These are phyloP conservation scores for Pheosia tremula DNA, from an alignment of 2,888 invertebrate species.

Conservation along the genomic window DNA sequence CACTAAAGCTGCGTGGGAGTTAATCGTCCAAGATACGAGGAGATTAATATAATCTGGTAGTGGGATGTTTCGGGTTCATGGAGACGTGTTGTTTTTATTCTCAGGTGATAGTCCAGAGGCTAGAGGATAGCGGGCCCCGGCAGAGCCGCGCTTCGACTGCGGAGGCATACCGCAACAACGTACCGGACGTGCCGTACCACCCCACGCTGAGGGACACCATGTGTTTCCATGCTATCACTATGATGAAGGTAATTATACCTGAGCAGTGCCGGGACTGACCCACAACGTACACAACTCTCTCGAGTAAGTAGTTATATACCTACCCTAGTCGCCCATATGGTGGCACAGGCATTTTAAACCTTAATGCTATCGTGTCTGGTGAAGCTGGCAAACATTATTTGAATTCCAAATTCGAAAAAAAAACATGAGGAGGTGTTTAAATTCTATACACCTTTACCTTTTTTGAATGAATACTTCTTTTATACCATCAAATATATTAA, in stretches of 20 bases:
- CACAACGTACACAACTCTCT: too few species aligned
- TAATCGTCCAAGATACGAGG: not conserved
- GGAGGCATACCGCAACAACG: conserved; percentile 60
- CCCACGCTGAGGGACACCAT: conserved; percentile 95
- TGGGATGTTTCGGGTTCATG: not conserved
- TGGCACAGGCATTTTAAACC: too few species aligned
- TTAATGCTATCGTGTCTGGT: too few species aligned
- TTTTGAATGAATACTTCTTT: too few species aligned
- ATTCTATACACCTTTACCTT: too few species aligned
- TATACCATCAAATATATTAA: too few species aligned
- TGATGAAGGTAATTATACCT: conserved; percentile 90
- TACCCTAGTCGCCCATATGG: too few species aligned
- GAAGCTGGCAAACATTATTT: too few species aligned
- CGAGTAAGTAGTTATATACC: too few species aligned
- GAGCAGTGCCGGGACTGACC: too few species aligned
- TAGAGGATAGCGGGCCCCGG: conserved; percentile 82
- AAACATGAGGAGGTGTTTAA: too few species aligned
- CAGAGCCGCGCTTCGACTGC: conserved; percentile 85
- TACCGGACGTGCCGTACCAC: conserved; percentile 90
- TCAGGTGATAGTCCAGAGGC: conserved; percentile 84
- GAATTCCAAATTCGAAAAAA: too few species aligned
- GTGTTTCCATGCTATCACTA: conserved; percentile 97
- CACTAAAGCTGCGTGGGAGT: conserved; percentile 1
- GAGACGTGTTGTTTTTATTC: not conserved
- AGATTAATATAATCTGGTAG: not conserved